phyloP scores from a whole-genome alignment of 2,797 vertebrate species.

The Macrochelys suwanniensis region DNA sequence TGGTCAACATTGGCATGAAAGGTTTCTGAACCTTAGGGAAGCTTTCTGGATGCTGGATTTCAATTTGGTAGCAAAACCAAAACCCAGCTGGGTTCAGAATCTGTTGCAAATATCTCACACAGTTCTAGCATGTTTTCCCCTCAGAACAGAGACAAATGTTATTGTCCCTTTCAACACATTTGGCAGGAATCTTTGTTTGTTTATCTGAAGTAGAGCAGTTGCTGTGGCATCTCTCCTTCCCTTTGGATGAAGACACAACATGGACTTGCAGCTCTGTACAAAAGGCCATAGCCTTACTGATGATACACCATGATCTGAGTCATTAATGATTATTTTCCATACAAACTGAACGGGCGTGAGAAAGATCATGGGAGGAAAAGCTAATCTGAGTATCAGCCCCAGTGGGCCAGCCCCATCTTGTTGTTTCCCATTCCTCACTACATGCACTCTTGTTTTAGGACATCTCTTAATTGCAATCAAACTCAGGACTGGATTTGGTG shows the following conservation, averaged over 20 bases:
- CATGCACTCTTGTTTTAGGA: neutral
- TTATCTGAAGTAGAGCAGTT: neutral
- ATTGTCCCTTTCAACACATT: neutral
- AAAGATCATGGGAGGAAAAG: neutral
- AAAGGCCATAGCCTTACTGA: slow-evolving; percentile 39
- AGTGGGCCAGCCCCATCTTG: neutral
- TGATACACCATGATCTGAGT: neutral
- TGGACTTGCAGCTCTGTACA: neutral
- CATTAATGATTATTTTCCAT: neutral
- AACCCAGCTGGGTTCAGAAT: neutral
- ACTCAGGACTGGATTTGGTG: neutral
- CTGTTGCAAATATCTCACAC: neutral
- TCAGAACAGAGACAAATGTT: neutral
- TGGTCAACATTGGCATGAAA: neutral
- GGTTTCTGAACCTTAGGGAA: neutral
- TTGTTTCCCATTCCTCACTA: neutral
- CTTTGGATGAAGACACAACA: neutral
- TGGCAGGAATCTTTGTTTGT: neutral
- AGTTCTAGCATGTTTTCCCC: rapidly evolving
- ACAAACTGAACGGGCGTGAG: neutral
- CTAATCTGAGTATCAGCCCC: neutral
- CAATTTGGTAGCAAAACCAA: neutral
- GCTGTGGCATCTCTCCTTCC: neutral
- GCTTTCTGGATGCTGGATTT: no score
- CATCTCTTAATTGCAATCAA: neutral